phyloP scores from a whole-genome alignment of 2,888 invertebrate species.

The Hypomecis punctinalis region DNA sequence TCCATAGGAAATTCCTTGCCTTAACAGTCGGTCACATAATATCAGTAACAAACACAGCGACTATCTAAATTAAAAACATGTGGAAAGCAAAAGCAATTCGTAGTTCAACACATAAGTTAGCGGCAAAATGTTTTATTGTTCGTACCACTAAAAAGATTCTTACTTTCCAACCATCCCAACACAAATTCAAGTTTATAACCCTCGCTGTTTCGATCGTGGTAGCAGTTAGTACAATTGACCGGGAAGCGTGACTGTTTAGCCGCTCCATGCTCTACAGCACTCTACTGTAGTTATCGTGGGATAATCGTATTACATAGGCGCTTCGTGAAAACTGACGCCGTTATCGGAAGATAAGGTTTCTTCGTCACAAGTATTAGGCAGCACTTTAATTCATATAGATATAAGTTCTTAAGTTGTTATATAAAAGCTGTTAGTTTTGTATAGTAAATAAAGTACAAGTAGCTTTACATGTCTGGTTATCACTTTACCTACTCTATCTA shows the following conservation, averaged over 20 bases:
- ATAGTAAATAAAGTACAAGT: too few species aligned
- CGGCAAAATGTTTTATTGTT: too few species aligned
- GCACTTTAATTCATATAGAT: background rate
- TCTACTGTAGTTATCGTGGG: conserved; percentile 27
- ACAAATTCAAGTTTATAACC: conserved; percentile 16
- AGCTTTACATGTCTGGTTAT: too few species aligned
- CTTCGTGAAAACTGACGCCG: conserved; percentile 28
- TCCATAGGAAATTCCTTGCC: too few species aligned
- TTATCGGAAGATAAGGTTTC: conserved; percentile 23
- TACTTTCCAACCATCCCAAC: conserved; percentile 1
- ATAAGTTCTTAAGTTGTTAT: background rate
- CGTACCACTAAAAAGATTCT: too few species aligned
- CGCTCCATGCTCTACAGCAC: conserved; percentile 3
- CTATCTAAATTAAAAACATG: too few species aligned
- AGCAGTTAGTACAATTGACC: conserved; percentile 15
- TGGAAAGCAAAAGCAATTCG: too few species aligned
- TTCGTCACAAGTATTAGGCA: conserved; percentile 6
- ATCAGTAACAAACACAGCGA: too few species aligned
- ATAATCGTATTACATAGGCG: conserved; percentile 33
- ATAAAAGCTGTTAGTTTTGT: background rate
- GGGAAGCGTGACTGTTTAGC: conserved; percentile 25
- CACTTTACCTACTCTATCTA: too few species aligned
- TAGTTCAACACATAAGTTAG: too few species aligned
- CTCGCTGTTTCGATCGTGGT: conserved; percentile 24
- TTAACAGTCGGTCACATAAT: too few species aligned